These are phyloP conservation scores for Trissolcus brochymenae DNA, from an alignment of 2,888 invertebrate genomes.

Conservation along the genomic window DNA sequence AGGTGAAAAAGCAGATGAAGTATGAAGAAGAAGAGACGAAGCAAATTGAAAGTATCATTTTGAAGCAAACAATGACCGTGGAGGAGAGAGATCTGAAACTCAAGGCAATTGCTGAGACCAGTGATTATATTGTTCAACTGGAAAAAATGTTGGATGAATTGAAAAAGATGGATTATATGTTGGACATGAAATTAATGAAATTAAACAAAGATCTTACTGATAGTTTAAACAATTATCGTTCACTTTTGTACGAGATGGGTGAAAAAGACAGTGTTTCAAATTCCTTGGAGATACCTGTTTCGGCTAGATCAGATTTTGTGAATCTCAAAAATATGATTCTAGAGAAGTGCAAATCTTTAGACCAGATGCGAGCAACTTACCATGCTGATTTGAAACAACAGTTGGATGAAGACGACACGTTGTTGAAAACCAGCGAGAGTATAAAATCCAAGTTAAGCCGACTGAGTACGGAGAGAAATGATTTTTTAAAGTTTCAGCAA, in stretches of 20 bases:
- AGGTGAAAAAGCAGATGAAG: background rate
- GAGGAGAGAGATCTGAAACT: constrained; percentile 29
- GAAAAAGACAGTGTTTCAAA: constrained; percentile 6
- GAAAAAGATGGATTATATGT: constrained; percentile 8
- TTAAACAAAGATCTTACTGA: constrained; percentile 13
- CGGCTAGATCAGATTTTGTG: too few species aligned
- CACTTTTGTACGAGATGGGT: background rate
- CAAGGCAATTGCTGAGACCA: constrained; percentile 6
- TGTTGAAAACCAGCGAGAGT: too few species aligned
- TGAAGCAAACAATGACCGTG: constrained; percentile 29
- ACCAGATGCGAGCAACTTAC: too few species aligned
- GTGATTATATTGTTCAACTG: constrained; percentile 13
- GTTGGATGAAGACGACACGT: too few species aligned
- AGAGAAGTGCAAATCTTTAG: too few species aligned
- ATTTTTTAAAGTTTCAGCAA: too few species aligned
- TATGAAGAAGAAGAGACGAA: constrained; percentile 11
- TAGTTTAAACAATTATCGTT: constrained; percentile 8
- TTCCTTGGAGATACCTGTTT: too few species aligned
- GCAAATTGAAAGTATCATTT: constrained; percentile 6
- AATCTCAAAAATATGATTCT: too few species aligned
- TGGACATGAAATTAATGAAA: constrained; percentile 16
- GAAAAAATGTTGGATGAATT: constrained; percentile 23
- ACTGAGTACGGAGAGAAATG: too few species aligned
- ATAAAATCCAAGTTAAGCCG: too few species aligned
- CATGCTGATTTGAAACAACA: too few species aligned